Conservation (phyloP, 2,113 vertebrate species). For the Menura novaehollandiae region DNA sequence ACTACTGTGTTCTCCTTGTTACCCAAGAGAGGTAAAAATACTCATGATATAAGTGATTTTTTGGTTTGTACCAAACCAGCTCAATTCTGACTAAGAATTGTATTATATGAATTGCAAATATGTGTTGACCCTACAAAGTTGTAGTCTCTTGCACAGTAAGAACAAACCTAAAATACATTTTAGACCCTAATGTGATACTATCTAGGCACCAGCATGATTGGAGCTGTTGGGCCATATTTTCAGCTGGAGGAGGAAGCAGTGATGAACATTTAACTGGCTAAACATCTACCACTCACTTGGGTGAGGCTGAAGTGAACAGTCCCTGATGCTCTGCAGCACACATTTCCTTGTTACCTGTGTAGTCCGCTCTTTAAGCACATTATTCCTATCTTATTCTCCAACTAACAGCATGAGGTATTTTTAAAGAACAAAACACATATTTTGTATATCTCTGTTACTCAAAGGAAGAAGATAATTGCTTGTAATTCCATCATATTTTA, state of each 20-base stretch:
- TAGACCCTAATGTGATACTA: neutral
- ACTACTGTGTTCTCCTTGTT: neutral
- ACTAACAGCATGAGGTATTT: neutral
- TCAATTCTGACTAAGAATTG: neutral
- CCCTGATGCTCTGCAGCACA: neutral
- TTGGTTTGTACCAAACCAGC: neutral
- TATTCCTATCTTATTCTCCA: neutral
- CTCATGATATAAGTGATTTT: neutral
- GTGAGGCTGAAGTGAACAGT: neutral
- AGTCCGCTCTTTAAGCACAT: neutral
- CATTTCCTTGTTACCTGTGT: neutral
- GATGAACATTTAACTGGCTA: neutral
- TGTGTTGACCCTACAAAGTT: neutral
- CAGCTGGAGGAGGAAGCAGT: neutral
- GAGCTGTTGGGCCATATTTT: neutral
- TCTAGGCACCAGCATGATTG: neutral
- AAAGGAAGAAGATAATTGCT: conserved; percentile 32
- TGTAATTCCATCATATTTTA: conserved; percentile 8
- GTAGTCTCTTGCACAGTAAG: neutral
- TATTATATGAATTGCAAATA: neutral
- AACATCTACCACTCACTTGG: neutral
- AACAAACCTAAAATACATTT: neutral
- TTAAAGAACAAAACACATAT: neutral
- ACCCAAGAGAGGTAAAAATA: neutral
- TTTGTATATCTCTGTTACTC: neutral